phyloP scores from a whole-genome alignment of 2,797 vertebrate genomes.

The Kryptolebias ocellatus region DNA sequence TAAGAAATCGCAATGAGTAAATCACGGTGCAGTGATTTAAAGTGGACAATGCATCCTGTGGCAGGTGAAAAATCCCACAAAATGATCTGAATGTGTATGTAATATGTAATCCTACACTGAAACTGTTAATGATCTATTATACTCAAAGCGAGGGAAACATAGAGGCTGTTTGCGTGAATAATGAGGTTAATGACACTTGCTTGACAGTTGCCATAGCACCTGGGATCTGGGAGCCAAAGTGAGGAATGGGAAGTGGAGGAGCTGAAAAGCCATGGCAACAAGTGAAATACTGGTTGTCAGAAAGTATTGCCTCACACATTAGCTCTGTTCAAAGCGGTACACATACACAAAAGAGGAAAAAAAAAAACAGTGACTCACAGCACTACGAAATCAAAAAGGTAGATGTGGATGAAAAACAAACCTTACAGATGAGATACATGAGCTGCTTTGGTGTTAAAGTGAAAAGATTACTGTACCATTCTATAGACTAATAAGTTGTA shows the following conservation, averaged over 20 bases:
- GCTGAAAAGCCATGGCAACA: constrained; percentile 71
- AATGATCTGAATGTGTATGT: background rate
- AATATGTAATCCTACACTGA: background rate
- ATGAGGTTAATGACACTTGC: constrained; percentile 63
- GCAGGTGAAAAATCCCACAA: background rate
- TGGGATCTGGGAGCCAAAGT: constrained; percentile 47
- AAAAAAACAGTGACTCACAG: constrained; percentile 10
- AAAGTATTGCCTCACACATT: constrained; percentile 37
- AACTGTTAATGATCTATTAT: constrained; percentile 5
- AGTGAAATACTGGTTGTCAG: constrained; percentile 49
- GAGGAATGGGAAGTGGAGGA: constrained; percentile 10
- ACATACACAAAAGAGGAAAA: constrained; percentile 5
- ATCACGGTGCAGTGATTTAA: background rate
- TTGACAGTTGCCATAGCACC: constrained; percentile 75
- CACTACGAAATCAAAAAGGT: constrained; percentile 1
- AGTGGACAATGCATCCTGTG: background rate
- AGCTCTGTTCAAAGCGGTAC: constrained; percentile 30
- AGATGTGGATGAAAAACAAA: constrained; percentile 12
- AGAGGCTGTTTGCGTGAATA: constrained; percentile 35
- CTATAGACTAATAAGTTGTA: background rate
- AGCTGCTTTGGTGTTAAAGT: background rate
- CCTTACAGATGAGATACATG: background rate
- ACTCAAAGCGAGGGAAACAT: constrained; percentile 2
- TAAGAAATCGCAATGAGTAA: background rate
- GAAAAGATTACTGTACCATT: background rate